Base-by-base conservation (phyloP, 2,797 vertebrate genomes). In the Gallinago nigripennis region DNA sequence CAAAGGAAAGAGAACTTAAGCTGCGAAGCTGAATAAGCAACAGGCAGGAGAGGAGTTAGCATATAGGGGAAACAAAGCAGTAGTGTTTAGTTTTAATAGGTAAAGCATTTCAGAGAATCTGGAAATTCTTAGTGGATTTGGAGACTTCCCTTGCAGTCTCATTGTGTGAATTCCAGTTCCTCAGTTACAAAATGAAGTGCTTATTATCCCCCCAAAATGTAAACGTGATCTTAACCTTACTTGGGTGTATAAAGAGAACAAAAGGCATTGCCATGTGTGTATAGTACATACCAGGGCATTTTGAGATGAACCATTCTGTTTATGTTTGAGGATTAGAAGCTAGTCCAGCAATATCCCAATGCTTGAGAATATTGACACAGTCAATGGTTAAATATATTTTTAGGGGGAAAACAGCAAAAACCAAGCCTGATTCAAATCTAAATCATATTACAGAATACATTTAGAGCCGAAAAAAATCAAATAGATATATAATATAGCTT, bases 21-120 rank as follows among this genome's bases (percentile, higher is more conserved):
- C 45, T 14, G 6, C 1, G 3, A 56, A 50, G 48, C 1, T n/a
- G 23, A 31, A 54, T 23, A 79, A 70, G 17, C 12, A 51, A 85
- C 8, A 50, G 31, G 37, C 1, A 16, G 21, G 2, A 37, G 3
- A 78, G 6, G 5, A 84, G 19, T 54, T 30, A 8, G 3, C 0
- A 1, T 28, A 45, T 0, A 70, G 12, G 8, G 8, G 70, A 70
- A 84, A 13, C 11, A 63, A 30, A 25, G 6, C 9, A 48, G 14
- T 0, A 50, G 3, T 6, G 61, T 48, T 66, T 48, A 18, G 11
- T 46, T 75, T 39, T 33, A 64, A 58, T 6, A 63, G 3, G 8
- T 16, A 50, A 85, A 73, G 3, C 8, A 31, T 23, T 53, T 10
- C 3, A 15, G 11, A 54, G 48, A 35, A 37, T 2, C 8, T 11